Conservation (phyloP, 2,113 vertebrate genomes). For the Amblyopsis rosae region DNA sequence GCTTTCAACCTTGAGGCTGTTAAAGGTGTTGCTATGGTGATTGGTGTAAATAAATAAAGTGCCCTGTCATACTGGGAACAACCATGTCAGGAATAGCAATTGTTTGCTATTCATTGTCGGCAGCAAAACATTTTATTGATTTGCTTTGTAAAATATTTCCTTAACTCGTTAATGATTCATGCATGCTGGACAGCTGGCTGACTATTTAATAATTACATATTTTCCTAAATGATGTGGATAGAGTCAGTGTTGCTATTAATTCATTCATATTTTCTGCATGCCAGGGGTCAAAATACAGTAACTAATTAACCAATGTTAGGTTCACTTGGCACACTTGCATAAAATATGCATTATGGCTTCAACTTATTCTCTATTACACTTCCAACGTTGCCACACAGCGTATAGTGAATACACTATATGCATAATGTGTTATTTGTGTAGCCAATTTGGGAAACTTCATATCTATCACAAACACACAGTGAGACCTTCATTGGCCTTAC, state of each 20-base stretch:
- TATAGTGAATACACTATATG: neutral
- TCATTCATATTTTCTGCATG: neutral
- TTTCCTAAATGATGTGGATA: neutral
- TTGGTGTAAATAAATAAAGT: conserved; percentile 5
- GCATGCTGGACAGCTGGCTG: too few species aligned
- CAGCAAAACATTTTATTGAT: too few species aligned
- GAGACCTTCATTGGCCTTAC: too few species aligned
- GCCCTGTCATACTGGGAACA: neutral
- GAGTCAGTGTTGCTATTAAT: too few species aligned
- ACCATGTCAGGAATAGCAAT: neutral
- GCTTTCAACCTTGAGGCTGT: neutral
- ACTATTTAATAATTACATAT: too few species aligned
- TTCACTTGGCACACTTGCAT: neutral
- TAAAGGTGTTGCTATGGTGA: neutral
- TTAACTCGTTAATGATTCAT: too few species aligned
- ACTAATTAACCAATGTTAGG: neutral
- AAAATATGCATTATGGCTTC: neutral
- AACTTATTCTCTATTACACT: neutral
- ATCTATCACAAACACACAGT: too few species aligned
- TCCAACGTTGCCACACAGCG: neutral
- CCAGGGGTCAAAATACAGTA: neutral
- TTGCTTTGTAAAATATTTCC: too few species aligned
- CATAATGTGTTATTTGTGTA: neutral
- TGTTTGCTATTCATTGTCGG: too few species aligned
- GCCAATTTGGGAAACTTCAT: neutral